Conservation (phyloP, 2,113 vertebrate genomes). For the Rhabdornis inornatus region DNA sequence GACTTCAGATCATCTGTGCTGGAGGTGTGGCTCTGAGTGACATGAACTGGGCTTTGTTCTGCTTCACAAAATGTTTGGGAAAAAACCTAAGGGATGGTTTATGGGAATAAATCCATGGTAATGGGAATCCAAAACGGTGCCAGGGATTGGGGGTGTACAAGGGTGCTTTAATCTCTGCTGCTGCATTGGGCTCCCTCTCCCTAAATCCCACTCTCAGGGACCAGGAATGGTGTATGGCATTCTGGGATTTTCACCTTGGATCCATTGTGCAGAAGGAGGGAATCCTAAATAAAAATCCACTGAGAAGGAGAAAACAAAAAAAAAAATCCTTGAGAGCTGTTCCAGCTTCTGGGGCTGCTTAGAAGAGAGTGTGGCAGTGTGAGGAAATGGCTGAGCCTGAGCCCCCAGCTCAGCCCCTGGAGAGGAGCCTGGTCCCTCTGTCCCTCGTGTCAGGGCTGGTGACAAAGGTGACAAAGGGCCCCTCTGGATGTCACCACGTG, state of each 20-base stretch:
- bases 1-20: background rate
- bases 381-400: background rate
- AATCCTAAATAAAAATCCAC: background rate
- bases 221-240: rapidly evolving
- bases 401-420: background rate
- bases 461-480: background rate
- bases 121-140: background rate
- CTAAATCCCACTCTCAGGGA: background rate
- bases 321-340: background rate
- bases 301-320: background rate
- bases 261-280: background rate
- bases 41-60: background rate
- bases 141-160: rapidly evolving
- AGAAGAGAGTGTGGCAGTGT: background rate
- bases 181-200: background rate
- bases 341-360: background rate
- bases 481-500: background rate
- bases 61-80: background rate
- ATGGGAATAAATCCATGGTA: background rate
- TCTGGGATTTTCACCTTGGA: background rate
- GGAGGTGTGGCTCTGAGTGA: background rate
- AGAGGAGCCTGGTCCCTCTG: background rate
- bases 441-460: background rate
- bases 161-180: rapidly evolving
- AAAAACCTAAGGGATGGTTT: background rate